Conservation (phyloP, 2,797 vertebrate species). For the Adrianichthys oophorus region DNA sequence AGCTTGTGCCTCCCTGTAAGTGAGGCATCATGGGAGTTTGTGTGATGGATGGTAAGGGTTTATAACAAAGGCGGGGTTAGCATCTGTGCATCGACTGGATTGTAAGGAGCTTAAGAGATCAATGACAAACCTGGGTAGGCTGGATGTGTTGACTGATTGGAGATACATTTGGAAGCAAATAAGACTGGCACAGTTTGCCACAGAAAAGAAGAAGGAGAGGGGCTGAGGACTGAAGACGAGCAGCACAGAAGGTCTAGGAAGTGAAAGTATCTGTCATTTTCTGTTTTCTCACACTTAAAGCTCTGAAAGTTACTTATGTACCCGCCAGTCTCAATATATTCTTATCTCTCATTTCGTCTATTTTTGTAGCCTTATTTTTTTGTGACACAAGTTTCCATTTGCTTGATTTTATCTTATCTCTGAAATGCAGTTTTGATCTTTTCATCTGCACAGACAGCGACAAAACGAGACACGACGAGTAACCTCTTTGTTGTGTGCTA, state of each 20-base stretch:
- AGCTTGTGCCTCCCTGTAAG: not conserved
- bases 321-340: slow-evolving; percentile 28
- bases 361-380: slow-evolving; percentile 22
- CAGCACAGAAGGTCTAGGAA: not conserved
- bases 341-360: slow-evolving; percentile 37
- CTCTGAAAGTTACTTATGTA: slow-evolving; percentile 13
- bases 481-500: slow-evolving; percentile 32
- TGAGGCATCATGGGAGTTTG: not conserved
- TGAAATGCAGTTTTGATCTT: slow-evolving; percentile 37
- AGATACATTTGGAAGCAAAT: slow-evolving; percentile 59
- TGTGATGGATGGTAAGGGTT: not conserved
- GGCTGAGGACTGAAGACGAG: slow-evolving; percentile 5
- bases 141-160: slow-evolving; percentile 59
- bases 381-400: slow-evolving; percentile 31
- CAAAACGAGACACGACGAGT: slow-evolving; percentile 43
- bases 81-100: slow-evolving; percentile 63
- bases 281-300: slow-evolving; percentile 29
- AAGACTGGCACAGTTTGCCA: slow-evolving; percentile 24
- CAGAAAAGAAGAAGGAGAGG: slow-evolving; percentile 9
- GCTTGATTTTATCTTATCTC: slow-evolving; percentile 23
- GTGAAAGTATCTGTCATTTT: slow-evolving; percentile 16
- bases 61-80: slow-evolving; percentile 58
- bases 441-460: slow-evolving; percentile 14
- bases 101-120: slow-evolving; percentile 66
- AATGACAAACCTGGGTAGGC: slow-evolving; percentile 44